phyloP scores from a whole-genome alignment of 2,888 invertebrate species.

The Eupithecia abbreviata region DNA sequence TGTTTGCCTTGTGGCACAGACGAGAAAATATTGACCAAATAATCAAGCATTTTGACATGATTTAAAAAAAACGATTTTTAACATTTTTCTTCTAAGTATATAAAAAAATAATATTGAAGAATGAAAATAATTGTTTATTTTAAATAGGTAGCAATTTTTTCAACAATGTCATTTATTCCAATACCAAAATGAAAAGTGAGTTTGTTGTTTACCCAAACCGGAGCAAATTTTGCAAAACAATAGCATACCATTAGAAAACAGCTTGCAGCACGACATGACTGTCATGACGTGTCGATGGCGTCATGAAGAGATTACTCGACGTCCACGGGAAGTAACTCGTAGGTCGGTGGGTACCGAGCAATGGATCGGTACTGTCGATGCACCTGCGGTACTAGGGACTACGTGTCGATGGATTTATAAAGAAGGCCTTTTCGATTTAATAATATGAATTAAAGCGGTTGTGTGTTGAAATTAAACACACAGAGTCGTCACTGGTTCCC shows the following conservation, averaged over 20 bases:
- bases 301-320: conserved; percentile 7
- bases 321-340: not conserved
- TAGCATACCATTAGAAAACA: not conserved
- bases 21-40: too few species aligned
- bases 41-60: too few species aligned
- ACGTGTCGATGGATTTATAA: conserved; percentile 20
- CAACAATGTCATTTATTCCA: too few species aligned
- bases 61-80: too few species aligned
- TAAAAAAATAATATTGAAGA: too few species aligned
- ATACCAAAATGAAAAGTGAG: too few species aligned
- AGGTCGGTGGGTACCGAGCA: conserved; percentile 62
- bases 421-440: not conserved
- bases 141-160: too few species aligned
- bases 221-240: not conserved
- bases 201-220: not conserved
- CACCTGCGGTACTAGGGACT: conserved; percentile 56
- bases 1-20: too few species aligned
- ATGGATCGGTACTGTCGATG: conserved; percentile 64
- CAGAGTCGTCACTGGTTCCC: not conserved
- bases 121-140: too few species aligned
- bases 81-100: too few species aligned
- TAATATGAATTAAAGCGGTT: not conserved
- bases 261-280: not conserved
- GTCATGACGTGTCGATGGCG: conserved; percentile 4
- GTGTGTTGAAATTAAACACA: not conserved